Conservation (phyloP, 1,140 invertebrate species). For the Tetragonula clypearis region DNA sequence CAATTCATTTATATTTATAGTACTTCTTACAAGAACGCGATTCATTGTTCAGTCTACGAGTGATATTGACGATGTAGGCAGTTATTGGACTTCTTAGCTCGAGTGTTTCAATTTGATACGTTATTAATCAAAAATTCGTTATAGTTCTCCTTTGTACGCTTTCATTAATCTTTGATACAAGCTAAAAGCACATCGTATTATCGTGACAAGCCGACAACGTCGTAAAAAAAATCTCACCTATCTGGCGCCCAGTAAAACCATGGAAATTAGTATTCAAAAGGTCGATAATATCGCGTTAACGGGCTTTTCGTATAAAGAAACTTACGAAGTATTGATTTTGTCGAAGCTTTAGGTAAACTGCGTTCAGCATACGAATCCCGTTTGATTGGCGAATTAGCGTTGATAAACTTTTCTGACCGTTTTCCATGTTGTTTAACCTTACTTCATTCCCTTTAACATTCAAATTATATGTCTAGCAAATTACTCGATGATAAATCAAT, state of each 20-base stretch:
- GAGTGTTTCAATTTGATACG: slow-evolving; percentile 29
- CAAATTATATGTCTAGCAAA: background rate
- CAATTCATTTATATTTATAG: background rate
- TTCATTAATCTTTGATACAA: slow-evolving; percentile 45
- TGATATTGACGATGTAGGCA: background rate
- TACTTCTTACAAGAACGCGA: background rate
- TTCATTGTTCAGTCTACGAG: background rate
- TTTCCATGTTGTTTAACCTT: background rate
- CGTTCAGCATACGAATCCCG: slow-evolving; percentile 17
- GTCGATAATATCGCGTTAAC: slow-evolving; percentile 45
- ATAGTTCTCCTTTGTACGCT: slow-evolving; percentile 17
- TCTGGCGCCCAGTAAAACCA: background rate
- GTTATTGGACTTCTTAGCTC: background rate
- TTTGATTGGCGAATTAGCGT: slow-evolving; percentile 40
- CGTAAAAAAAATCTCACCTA: slow-evolving; percentile 27
- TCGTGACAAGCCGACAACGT: background rate
- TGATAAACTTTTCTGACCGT: slow-evolving; percentile 30
- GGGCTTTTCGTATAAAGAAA: slow-evolving; percentile 39
- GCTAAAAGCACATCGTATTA: slow-evolving; percentile 34
- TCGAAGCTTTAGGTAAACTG: slow-evolving; percentile 31
- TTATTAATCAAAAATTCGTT: slow-evolving; percentile 45
- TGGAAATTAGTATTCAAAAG: slow-evolving; percentile 52
- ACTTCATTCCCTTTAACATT: background rate
- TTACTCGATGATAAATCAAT: background rate
- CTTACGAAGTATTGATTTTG: slow-evolving; percentile 52